phyloP scores from a whole-genome alignment of 1,140 invertebrate genomes.

The Wiebesia pumilae region DNA sequence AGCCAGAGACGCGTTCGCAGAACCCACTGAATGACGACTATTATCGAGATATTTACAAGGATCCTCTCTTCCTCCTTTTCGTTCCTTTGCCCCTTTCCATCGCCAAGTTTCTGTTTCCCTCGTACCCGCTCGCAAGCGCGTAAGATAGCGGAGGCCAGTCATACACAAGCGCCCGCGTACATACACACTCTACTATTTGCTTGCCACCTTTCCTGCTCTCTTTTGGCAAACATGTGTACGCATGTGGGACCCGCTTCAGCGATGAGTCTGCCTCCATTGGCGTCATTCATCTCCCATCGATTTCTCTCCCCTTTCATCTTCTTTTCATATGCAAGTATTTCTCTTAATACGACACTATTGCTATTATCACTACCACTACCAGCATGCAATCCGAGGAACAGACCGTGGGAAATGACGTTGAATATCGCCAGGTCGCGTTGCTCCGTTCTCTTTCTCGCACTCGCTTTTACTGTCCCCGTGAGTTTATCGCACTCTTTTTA shows the following conservation, averaged over 20 bases:
- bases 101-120: background rate
- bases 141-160: background rate
- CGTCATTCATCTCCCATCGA: slow-evolving; percentile 51
- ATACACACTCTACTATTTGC: background rate
- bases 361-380: slow-evolving; percentile 47
- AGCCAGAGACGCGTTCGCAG: background rate
- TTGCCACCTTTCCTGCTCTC: background rate
- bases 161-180: background rate
- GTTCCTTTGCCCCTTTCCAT: background rate
- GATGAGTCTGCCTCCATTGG: background rate
- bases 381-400: slow-evolving; percentile 47
- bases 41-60: slow-evolving; percentile 47
- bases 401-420: slow-evolving; percentile 71
- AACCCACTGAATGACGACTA: slow-evolving; percentile 39
- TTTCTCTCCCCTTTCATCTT: slow-evolving; percentile 21
- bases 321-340: slow-evolving; percentile 20
- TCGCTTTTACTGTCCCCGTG: background rate
- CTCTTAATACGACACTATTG: slow-evolving; percentile 44
- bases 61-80: slow-evolving; percentile 11
- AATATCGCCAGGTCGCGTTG: slow-evolving; percentile 58
- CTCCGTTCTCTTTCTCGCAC: slow-evolving; percentile 25
- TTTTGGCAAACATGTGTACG: slow-evolving; percentile 32
- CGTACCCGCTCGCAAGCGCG: background rate
- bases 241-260: slow-evolving; percentile 41
- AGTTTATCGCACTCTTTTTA: slow-evolving; percentile 1